Evolutionary conservation across 2,888 invertebrate genomes (phyloP).

Genomic region (Thymelicus sylvestris): DNA sequence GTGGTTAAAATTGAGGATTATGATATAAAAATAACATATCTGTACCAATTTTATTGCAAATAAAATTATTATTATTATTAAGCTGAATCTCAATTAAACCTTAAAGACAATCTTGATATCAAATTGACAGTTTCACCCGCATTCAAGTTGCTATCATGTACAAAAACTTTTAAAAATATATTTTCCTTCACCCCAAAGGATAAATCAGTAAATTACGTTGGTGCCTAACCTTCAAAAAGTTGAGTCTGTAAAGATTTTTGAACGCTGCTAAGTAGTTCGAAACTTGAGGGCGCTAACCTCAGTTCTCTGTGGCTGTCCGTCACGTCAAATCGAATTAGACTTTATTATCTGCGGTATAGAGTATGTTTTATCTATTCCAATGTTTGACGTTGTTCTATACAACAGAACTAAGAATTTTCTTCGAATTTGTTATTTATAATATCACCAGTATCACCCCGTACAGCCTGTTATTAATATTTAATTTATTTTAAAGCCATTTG

Average conservation of each 20-base stretch:
- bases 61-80: too few species aligned
- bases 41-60: too few species aligned
- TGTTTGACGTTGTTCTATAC: too few species aligned
- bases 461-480: too few species aligned
- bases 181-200: conserved; percentile 13
- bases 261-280: conserved; percentile 35
- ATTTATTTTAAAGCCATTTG: too few species aligned
- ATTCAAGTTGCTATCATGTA: not conserved
- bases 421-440: too few species aligned
- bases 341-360: conserved; percentile 10
- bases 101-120: too few species aligned
- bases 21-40: too few species aligned
- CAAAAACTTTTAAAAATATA: conserved; percentile 14
- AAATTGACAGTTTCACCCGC: not conserved
- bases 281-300: conserved; percentile 38
- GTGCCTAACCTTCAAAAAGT: conserved; percentile 36
- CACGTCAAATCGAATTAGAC: conserved; percentile 25
- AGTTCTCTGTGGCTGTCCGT: conserved; percentile 29
- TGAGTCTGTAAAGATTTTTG: conserved; percentile 36
- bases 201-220: conserved; percentile 29
- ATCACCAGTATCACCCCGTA: too few species aligned
- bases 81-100: too few species aligned
- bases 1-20: too few species aligned
- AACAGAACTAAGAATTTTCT: too few species aligned
- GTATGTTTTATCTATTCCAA: conserved; percentile 7